Evolutionary conservation across 92 coral and sea anemone genomes (phyloP).

Genomic region (Chrysogorgia sp.): DNA sequence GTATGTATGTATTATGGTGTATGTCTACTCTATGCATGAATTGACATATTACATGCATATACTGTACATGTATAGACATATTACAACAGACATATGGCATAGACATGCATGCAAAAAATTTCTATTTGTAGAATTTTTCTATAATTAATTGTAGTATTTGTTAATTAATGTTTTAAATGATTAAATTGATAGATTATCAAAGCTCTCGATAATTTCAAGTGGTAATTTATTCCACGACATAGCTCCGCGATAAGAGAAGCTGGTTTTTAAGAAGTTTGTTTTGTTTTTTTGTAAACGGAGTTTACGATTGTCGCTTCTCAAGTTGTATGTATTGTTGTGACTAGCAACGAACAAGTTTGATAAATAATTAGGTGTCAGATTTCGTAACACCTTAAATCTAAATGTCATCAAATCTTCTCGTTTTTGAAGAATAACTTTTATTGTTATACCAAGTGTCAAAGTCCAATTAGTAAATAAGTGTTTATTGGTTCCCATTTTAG

Average conservation of each 20-base stretch:
- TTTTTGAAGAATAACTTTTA: conserved; percentile 7
- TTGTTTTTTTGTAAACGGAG: conserved; percentile 6
- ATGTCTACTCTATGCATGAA: no score
- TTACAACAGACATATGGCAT: no score
- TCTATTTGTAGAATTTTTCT: no score
- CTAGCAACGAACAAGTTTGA: conserved; percentile 20
- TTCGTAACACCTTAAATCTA: conserved; percentile 18
- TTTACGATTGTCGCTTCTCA: conserved; percentile 6
- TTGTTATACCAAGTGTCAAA: no score
- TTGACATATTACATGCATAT: no score
- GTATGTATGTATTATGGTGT: no score
- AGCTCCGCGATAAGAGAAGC: conserved; percentile 32
- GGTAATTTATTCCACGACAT: conserved; percentile 25
- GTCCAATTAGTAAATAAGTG: no score
- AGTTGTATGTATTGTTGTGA: no score
- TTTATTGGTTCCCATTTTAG: conserved; percentile 14
- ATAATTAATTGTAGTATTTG: background rate
- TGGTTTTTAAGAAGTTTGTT: conserved; percentile 15
- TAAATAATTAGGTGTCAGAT: background rate
- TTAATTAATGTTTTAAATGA: conserved; percentile 18
- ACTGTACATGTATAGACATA: no score
- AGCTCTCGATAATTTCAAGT: conserved; percentile 14
- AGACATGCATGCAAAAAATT: no score
- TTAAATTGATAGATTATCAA: background rate
- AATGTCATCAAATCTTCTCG: conserved; percentile 17